Percentiles rank a stretch among this genome's conserved stretches.
Evolutionary conservation across 2,113 vertebrate genomes (phyloP).

Genomic region (Nipponia nippon): DNA sequence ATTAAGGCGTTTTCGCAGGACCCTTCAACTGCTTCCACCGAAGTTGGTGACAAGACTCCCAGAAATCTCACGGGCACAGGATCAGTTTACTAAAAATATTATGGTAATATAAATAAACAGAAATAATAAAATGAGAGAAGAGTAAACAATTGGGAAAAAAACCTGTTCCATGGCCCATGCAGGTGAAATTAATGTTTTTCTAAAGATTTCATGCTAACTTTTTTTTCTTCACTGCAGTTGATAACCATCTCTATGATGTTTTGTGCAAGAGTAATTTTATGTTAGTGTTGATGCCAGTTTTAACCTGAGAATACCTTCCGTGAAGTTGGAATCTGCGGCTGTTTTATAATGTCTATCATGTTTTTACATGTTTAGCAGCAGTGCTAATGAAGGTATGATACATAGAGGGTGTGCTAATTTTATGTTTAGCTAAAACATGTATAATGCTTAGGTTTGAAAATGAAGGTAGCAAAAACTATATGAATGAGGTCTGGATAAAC

Average conservation of each 20-base stretch:
- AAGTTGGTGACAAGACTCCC: neutral
- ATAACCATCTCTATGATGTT: conserved; percentile 39
- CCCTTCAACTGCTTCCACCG: neutral
- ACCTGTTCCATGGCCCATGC: neutral
- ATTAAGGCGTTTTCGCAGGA: neutral
- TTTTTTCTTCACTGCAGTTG: neutral
- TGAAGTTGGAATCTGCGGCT: conserved; percentile 49
- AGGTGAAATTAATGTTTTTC: neutral
- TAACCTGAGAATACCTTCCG: conserved; percentile 46
- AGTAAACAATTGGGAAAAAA: neutral
- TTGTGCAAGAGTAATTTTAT: conserved; percentile 6
- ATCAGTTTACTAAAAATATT: neutral
- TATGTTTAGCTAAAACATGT: conserved; percentile 40
- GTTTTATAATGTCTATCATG: conserved; percentile 60
- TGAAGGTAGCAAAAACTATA: conserved; percentile 19
- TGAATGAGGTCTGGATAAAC: conserved; percentile 32
- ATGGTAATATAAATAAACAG: neutral
- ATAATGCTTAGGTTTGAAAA: conserved; percentile 32
- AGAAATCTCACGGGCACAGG: neutral
- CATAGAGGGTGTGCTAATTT: conserved; percentile 43
- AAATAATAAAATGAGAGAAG: neutral
- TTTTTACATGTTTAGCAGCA: conserved; percentile 64
- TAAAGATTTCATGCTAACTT: neutral
- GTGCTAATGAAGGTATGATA: conserved; percentile 31
- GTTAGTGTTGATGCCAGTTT: conserved; percentile 50